phyloP scores from a whole-genome alignment of 1,140 invertebrate species.

The Trinorchestia longiramus region DNA sequence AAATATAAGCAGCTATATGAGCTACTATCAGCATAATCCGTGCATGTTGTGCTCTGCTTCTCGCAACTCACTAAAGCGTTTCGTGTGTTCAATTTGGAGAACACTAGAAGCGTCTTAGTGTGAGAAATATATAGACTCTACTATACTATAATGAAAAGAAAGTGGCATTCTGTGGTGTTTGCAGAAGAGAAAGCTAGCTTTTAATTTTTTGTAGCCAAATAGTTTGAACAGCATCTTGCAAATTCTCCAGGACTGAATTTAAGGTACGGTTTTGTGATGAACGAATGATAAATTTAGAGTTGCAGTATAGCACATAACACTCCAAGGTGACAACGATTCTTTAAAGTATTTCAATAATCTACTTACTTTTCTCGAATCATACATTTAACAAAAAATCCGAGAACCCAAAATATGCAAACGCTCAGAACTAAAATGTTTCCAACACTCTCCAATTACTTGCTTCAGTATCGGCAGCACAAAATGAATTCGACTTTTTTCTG shows the following conservation, averaged over 20 bases:
- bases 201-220: background rate
- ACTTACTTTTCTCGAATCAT: background rate
- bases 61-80: conserved; percentile 7
- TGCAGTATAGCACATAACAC: background rate
- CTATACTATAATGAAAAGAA: background rate
- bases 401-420: no score
- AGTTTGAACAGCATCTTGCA: background rate
- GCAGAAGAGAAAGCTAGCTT: background rate
- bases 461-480: no score
- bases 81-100: conserved; percentile 9
- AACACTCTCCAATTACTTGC: no score
- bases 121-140: background rate
- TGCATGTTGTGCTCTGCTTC: background rate
- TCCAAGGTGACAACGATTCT: background rate
- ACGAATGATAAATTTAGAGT: background rate
- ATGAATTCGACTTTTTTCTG: background rate
- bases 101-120: conserved; percentile 24
- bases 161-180: background rate
- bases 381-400: background rate
- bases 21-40: conserved; percentile 41
- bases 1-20: conserved; percentile 49
- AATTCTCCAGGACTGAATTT: background rate
- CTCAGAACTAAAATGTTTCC: no score
- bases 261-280: background rate
- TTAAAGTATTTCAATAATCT: background rate